A percentile compares a stretch with the other conserved stretches of the same genome.
phyloP scores from a whole-genome alignment of 2,113 vertebrate genomes.

The Syngnathus typhle region DNA sequence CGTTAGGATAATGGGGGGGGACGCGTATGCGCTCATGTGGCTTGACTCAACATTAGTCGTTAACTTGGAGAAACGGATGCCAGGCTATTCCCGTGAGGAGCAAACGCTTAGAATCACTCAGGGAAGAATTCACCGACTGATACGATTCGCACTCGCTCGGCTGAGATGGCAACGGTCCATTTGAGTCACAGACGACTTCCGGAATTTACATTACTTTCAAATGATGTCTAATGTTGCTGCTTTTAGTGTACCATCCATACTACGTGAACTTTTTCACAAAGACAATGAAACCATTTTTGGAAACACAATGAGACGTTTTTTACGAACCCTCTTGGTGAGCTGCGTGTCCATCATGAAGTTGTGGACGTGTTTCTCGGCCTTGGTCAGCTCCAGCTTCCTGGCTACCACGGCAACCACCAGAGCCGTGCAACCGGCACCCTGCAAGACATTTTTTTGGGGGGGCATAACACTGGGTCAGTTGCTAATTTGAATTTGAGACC shows the following conservation, averaged over 20 bases:
- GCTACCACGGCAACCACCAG: slow-evolving; percentile 98
- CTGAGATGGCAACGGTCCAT: too few relatives aligned
- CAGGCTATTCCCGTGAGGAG: too few relatives aligned
- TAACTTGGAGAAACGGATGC: too few relatives aligned
- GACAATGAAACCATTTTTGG: background rate
- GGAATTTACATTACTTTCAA: too few relatives aligned
- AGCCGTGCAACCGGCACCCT: slow-evolving; percentile 95
- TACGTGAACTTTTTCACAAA: background rate
- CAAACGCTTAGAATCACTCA: too few relatives aligned
- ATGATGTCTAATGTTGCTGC: background rate
- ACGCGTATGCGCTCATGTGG: too few relatives aligned
- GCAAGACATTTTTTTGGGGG: slow-evolving; percentile 6
- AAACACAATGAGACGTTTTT: background rate
- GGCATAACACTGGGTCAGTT: slow-evolving; percentile 39
- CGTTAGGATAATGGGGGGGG: too few relatives aligned
- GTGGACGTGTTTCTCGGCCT: slow-evolving; percentile 97
- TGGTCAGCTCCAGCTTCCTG: slow-evolving; percentile 96
- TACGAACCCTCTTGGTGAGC: slow-evolving; percentile 92
- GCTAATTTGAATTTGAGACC: slow-evolving; percentile 37
- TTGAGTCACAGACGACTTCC: too few relatives aligned
- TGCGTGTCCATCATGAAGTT: slow-evolving; percentile 99
- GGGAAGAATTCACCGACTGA: too few relatives aligned
- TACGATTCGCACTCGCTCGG: too few relatives aligned
- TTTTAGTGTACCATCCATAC: background rate
- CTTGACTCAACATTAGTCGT: too few relatives aligned